A percentile compares a stretch with the other conserved stretches of the same genome.
phyloP scores from a whole-genome alignment of 1,140 invertebrate species.

The Plodia interpunctella region DNA sequence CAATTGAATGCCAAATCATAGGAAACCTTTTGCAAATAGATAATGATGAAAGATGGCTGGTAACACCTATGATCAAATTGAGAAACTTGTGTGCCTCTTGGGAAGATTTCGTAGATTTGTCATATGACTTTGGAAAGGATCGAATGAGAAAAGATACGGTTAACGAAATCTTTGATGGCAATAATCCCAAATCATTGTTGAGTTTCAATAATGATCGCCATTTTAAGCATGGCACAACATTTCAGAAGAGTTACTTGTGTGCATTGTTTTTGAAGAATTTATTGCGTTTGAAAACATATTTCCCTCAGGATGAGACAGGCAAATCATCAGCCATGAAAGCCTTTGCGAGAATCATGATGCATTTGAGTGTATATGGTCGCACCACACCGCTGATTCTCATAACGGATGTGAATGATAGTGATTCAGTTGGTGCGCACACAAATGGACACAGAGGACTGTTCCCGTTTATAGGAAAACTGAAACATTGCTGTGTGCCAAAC shows the following conservation, averaged over 20 bases:
- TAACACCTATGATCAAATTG: conserved; percentile 2
- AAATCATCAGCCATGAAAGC: conserved; percentile 9
- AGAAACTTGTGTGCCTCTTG: conserved; percentile 11
- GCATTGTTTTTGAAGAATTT: conserved; percentile 7
- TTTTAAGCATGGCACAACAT: conserved; percentile 11
- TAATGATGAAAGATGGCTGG: not conserved
- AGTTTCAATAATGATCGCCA: conserved; percentile 9
- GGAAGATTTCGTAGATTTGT: conserved; percentile 12
- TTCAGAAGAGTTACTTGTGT: conserved; percentile 4
- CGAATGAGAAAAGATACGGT: conserved; percentile 5
- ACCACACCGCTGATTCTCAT: not conserved
- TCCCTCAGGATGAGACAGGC: conserved; percentile 1
- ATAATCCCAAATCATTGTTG: conserved; percentile 12
- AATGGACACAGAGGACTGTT: not conserved
- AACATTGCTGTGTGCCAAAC: conserved; percentile 6
- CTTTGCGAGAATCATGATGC: conserved; percentile 13
- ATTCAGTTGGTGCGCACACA: not conserved
- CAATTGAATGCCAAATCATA: conserved; percentile 16
- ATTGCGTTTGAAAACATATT: conserved; percentile 7
- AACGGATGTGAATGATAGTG: not conserved
- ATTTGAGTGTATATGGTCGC: not conserved
- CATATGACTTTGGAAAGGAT: not conserved
- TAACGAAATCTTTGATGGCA: conserved; percentile 14
- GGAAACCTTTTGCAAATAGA: not conserved
- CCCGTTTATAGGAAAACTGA: conserved; percentile 15